Evolutionary conservation across 2,888 invertebrate genomes (phyloP), one percentile per base, ranked within the genome.

Genomic region (Camponotus fellah): DNA sequence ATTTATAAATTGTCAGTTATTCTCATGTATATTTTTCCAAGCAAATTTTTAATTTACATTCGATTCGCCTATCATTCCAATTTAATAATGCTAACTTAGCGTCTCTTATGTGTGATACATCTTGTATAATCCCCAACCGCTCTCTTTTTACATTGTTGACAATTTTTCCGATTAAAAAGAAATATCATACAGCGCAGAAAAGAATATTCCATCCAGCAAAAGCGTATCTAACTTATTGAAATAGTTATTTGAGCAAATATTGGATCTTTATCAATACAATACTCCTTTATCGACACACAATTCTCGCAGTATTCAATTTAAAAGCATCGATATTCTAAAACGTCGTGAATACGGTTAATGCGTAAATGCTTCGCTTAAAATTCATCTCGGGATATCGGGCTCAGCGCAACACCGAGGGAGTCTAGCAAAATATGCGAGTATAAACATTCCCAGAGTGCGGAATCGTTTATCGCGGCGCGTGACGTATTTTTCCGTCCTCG

Each of bases 401-500:
- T 32, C n/a, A 26, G 66, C 32, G 32, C 43, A 17, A 49, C 46
- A 37, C 21, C 74, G 56, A 26, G 46, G 14, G 58, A 43, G 43
- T 26, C 26, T 37, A n/a, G 60, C 72, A 10, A 56, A 17, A 60
- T 49, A 49, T 26, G 62, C 21, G 80, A 62, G 14, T 56, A 58
- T 37, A 80, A 72, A 80, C 60, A 62, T 80, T 46, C 72, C 72
- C 72, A 26, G 60, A 72, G 72, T 37, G 46, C 71, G 60, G 60
- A 71, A 80, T 60, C 79, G 79, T 80, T 80, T 80, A 71, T 79
- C 79, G 79, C 46, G 43, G 60, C 60, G 14, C 60, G 46, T 79
- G 71, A 79, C 79, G 79, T 79, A 71, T 60, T 72, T 79, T 79
- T 79, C 79, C 60, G 71, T 60, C 21, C 58, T 46, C 46, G 8